Evolutionary conservation across 23 tunicate genomes (phyloP), one percentile per base, ranked within the genome.

Genomic region (Botrylloides violaceus): DNA sequence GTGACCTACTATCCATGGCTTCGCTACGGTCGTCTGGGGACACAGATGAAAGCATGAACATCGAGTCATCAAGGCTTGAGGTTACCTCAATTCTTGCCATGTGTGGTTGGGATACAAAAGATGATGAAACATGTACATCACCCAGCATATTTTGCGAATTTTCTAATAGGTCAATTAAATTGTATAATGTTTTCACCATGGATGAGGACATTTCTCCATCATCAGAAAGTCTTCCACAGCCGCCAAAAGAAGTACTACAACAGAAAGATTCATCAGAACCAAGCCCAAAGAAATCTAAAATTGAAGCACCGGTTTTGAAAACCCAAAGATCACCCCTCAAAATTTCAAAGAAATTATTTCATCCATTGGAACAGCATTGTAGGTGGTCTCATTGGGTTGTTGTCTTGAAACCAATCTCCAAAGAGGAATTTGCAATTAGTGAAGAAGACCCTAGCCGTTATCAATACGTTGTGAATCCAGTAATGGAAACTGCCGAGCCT

Each of bases 71-170:
- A 12, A 22, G 29, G 0, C 4, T 50, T 57, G 35, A 24, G 30
- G 30, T 57, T 50, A 5, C 86, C 2, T 77, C 72, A 2, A n/a
- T 70, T 34, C 79, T 87, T 31, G 86, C 95, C 2, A 49, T 87
- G 53, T 87, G 95, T 61, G 95, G 95, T 19, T 87, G 95, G 95
- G 79, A 81, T 35, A 66, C 71, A 22, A 78, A 36, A 80, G 76
- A 65, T 6, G 36, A 22, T 50, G 12, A 27, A 7, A 34, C 9
- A 21, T 36, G 32, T 5, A 1, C 36, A 20, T 38, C 74, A 38
- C 74, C 58, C 24, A 68, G 49, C 27, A 68, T 37, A 15, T 0
- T 21, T 18, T 68, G 74, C 28, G 58, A 36, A 38, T 23, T 12
- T 19, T 68, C 37, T 6, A 27, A 26, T 20, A 21, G 56, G 2